These are phyloP conservation scores for Agrotis ipsilon DNA, from an alignment of 2,888 invertebrate species.

Conservation along the genomic window DNA sequence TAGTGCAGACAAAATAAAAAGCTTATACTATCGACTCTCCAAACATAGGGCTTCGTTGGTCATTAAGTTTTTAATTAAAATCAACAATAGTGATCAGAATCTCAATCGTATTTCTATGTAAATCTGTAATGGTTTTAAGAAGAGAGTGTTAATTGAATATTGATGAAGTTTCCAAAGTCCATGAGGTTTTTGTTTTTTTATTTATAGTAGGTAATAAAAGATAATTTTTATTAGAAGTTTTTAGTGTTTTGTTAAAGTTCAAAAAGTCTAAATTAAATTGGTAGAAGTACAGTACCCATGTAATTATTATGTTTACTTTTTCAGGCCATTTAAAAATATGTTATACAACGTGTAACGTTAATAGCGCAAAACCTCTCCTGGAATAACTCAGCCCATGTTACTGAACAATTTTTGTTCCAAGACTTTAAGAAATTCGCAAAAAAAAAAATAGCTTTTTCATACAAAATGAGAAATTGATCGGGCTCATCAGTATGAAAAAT, in stretches of 20 bases:
- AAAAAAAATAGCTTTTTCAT: too few relatives aligned
- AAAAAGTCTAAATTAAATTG: too few relatives aligned
- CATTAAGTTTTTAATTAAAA: slow-evolving; percentile 41
- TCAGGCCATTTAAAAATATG: too few relatives aligned
- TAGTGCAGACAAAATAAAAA: slow-evolving; percentile 2
- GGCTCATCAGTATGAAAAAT: too few relatives aligned
- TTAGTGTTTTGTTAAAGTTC: neutral
- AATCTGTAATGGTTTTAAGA: slow-evolving; percentile 23
- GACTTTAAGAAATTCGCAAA: too few relatives aligned
- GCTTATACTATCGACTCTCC: neutral
- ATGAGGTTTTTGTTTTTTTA: slow-evolving; percentile 6
- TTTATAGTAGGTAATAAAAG: neutral
- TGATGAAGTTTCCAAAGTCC: neutral
- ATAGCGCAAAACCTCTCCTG: too few relatives aligned
- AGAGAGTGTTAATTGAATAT: slow-evolving; percentile 22
- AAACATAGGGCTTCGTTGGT: neutral
- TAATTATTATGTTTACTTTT: too few relatives aligned
- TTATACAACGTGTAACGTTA: too few relatives aligned
- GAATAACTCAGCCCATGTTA: too few relatives aligned
- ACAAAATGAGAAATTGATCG: too few relatives aligned
- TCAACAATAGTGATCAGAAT: slow-evolving; percentile 35
- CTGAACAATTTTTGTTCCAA: too few relatives aligned
- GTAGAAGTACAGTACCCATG: too few relatives aligned
- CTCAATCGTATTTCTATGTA: slow-evolving; percentile 41
- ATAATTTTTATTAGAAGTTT: neutral